Conservation (phyloP, 2,113 vertebrate genomes). For the Mormyrus lacerda region DNA sequence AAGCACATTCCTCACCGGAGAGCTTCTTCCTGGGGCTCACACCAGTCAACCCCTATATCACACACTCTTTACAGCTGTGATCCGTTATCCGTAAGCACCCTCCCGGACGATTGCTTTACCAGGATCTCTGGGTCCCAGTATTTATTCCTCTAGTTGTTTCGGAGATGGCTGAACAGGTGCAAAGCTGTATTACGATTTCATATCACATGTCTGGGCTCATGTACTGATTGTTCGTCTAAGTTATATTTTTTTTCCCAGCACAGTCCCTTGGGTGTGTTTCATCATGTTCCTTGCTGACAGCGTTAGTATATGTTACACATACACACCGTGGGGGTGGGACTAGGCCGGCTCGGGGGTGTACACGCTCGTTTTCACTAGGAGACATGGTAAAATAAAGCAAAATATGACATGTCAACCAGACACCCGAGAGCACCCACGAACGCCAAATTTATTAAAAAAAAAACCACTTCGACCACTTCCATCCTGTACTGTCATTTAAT, state of each 20-base stretch:
- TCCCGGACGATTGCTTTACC: neutral
- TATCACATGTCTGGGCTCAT: neutral
- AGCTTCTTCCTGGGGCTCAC: neutral
- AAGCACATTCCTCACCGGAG: neutral
- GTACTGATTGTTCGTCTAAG: neutral
- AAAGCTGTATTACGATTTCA: neutral
- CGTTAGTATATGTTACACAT: constrained; percentile 1
- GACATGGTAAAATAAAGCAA: neutral
- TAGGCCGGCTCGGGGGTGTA: neutral
- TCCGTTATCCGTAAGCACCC: neutral
- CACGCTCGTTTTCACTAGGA: neutral
- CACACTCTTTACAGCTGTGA: neutral
- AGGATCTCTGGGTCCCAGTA: neutral
- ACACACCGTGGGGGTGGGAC: neutral
- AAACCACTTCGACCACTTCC: constrained; percentile 8
- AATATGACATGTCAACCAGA: constrained; percentile 4
- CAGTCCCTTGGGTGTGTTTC: constrained; percentile 4
- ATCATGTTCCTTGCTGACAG: constrained; percentile 1
- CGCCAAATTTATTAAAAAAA: neutral
- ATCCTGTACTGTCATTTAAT: constrained; percentile 17
- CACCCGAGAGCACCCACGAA: neutral
- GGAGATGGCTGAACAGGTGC: neutral
- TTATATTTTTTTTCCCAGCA: neutral
- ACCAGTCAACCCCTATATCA: neutral
- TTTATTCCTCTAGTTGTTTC: neutral